Evolutionary conservation across 2,113 vertebrate genomes (phyloP), one percentile per base, ranked within the genome.

Genomic region (Sisor rabdophorus): DNA sequence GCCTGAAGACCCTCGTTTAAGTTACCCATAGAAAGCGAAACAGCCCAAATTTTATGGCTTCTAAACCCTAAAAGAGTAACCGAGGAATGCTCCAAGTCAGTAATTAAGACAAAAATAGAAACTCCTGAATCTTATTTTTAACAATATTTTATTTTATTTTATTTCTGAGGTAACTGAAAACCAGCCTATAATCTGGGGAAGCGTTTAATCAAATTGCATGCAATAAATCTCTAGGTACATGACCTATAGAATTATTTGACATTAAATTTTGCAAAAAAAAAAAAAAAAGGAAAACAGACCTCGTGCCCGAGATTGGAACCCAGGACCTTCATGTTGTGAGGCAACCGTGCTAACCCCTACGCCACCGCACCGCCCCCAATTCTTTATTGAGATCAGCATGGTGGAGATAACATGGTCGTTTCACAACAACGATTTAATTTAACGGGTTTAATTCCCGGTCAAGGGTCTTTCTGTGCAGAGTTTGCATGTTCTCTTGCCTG

Each of bases 1-100:
- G 6, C 52, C 36, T 44, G 50, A 30, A 69, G 32, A 56, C 36
- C 63, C 52, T 76, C n/a, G 12, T 61, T 75, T 63, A 58, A 36
- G n/a, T 40, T 11, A 58, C 36, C 53, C 54, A 47, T 11, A 52
- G 50, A 22, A 76, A 52, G 40, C 50, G 28, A 26, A 55, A 28
- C 2, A 36, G 15, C 47, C 11, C 24, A 9, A 44, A 55, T 56
- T 24, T 28, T 30, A n/a, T 55, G 50, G 59, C 22, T 28, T 17
- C 30, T 47, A 47, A 6, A 47, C 48, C 40, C 17, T 19, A 47
- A 17, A 28, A 65, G 50, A 13, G 28, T 47, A 17, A 40, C 50
- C 55, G 19, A 32, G 44, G 59, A 19, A 58, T 10, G 16, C 24
- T 11, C n/a, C 40, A 68, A 58, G 24, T 36, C 75, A 30, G 32